phyloP scores from a whole-genome alignment of 2,113 vertebrate species.

The Trematocara variabile region DNA sequence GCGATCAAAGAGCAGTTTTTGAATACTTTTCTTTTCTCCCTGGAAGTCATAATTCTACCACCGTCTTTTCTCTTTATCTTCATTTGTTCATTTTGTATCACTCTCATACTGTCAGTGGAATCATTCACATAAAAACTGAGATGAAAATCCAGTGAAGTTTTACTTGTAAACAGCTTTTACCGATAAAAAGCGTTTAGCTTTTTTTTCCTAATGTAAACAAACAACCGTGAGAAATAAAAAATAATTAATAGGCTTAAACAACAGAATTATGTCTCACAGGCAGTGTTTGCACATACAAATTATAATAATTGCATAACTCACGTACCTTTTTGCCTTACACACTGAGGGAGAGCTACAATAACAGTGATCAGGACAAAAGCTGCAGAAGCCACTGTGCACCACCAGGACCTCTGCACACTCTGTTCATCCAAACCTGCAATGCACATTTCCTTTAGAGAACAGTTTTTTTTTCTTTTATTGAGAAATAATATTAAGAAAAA shows the following conservation, averaged over 20 bases:
- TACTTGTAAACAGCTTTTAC: neutral
- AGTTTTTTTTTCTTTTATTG: neutral
- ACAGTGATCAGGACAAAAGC: slow-evolving; percentile 67
- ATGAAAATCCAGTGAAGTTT: neutral
- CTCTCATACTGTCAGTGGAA: neutral
- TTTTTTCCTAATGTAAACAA: fast-evolving
- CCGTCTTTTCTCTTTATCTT: neutral
- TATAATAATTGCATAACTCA: neutral
- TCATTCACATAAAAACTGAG: neutral
- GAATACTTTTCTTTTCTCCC: neutral
- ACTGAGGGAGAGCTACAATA: slow-evolving; percentile 53
- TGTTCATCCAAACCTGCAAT: slow-evolving; percentile 54
- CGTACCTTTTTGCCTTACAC: slow-evolving; percentile 62
- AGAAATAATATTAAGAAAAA: neutral
- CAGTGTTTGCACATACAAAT: neutral
- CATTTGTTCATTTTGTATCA: neutral
- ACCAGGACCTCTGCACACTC: slow-evolving; percentile 60
- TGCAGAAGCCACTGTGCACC: slow-evolving; percentile 69
- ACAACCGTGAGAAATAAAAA: neutral
- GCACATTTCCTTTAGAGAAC: neutral
- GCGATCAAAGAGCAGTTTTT: neutral
- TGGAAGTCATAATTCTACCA: neutral
- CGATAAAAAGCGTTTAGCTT: fast-evolving
- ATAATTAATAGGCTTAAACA: neutral
- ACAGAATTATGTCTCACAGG: neutral